Evolutionary conservation across 2,797 vertebrate genomes (phyloP), one percentile per base, ranked within the genome.

Genomic region (Silurus lanzhouensis): DNA sequence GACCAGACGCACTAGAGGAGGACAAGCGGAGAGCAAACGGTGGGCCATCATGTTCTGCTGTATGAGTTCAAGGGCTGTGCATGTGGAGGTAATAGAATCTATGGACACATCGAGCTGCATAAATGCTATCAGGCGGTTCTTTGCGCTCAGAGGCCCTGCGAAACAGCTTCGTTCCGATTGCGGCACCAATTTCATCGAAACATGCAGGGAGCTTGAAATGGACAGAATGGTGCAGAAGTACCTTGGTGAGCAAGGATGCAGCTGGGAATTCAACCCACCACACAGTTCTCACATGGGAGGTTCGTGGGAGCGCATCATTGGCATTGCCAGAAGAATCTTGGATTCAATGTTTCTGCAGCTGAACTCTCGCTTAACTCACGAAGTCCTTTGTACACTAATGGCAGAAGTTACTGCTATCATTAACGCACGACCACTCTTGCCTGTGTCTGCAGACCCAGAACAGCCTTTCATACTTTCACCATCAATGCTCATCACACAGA

Each of bases 401-500:
- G 31, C 31, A 31, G 31, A 31, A 31, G 31, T 31, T 31, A 31
- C 31, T 31, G 31, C 31, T 31, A 31, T 31, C 31, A 31, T 31
- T 31, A 31, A 31, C 2, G 31, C 31, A 31, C 31, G 3, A 31
- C 87, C 83, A n/a, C n/a, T n/a, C n/a, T n/a, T n/a, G n/a, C n/a
- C n/a, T n/a, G n/a, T n/a, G n/a, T n/a, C n/a, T n/a, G n/a, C n/a
- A n/a, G n/a, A n/a, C n/a, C n/a, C n/a, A 0, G 27, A 31, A 31
- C 1, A 31, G 31, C 31, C 31, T 31, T 31, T 31, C 31, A 85
- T 90, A 44, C 84, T 86, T 7, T 86, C 83, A 25, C 87, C 83
- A 0, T 70, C 82, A 13, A 46, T 88, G 84, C 48, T 87, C 12
- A 72, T 87, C 0, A 90, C 79, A 5, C 87, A 85, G 70, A 88